These are phyloP conservation scores for Dryadula phaetusa DNA, from an alignment of 2,888 invertebrate species.

Conservation along the genomic window DNA sequence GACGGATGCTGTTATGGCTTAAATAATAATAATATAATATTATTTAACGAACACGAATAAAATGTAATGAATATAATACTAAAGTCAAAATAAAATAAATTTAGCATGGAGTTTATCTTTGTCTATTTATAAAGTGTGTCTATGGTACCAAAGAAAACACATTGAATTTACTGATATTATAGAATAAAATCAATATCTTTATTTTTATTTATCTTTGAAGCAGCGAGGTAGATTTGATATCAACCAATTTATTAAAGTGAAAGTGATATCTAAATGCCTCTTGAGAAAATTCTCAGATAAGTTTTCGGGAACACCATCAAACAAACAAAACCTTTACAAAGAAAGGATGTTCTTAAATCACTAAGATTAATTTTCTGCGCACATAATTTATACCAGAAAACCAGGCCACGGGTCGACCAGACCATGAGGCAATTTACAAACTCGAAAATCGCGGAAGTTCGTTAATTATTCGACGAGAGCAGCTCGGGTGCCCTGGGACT, in stretches of 20 bases:
- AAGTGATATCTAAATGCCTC: constrained; percentile 11
- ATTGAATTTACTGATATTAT: constrained; percentile 31
- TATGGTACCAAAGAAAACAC: constrained; percentile 35
- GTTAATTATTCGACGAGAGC: constrained; percentile 81
- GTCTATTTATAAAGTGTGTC: constrained; percentile 30
- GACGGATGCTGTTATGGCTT: constrained; percentile 8
- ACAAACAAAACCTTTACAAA: constrained; percentile 55
- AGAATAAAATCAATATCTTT: constrained; percentile 15
- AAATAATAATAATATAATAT: constrained; percentile 6
- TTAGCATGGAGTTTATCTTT: constrained; percentile 24
- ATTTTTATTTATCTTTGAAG: constrained; percentile 17
- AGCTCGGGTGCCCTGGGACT: constrained; percentile 69
- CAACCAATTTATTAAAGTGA: not conserved
- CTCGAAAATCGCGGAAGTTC: constrained; percentile 84
- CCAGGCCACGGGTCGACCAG: constrained; percentile 73
- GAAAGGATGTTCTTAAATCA: constrained; percentile 74
- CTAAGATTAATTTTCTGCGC: constrained; percentile 79
- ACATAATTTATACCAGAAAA: constrained; percentile 81
- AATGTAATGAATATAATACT: no score
- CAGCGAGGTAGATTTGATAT: not conserved
- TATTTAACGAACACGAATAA: constrained; percentile 6
- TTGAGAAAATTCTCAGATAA: constrained; percentile 14
- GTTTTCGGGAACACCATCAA: constrained; percentile 36
- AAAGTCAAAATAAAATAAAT: constrained; percentile 33
- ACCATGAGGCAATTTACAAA: constrained; percentile 69